Conservation (phyloP, 2,888 invertebrate species). For the Drosophila stalkeri region DNA sequence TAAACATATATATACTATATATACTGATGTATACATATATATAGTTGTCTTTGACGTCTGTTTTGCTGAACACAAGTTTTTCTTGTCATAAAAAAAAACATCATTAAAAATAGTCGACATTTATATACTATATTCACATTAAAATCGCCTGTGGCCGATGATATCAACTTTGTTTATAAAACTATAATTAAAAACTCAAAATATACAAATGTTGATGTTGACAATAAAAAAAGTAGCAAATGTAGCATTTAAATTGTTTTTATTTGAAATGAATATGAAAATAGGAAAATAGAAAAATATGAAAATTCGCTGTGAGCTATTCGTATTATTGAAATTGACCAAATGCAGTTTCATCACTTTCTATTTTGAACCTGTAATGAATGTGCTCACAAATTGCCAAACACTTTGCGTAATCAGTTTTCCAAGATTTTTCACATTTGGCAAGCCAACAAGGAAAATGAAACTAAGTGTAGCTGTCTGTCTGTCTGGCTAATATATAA, state of each 20-base stretch:
- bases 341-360: conserved; percentile 49
- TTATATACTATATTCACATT: conserved; percentile 7
- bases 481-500: conserved; percentile 10
- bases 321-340: conserved; percentile 2
- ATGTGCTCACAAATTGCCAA: conserved; percentile 33
- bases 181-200: conserved; percentile 16
- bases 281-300: neutral
- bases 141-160: conserved; percentile 27
- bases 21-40: neutral
- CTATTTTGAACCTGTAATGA: conserved; percentile 54
- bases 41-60: neutral
- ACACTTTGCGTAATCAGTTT: conserved; percentile 26
- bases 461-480: neutral
- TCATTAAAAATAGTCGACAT: conserved; percentile 34
- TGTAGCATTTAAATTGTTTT: conserved; percentile 29
- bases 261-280: neutral
- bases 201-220: conserved; percentile 25
- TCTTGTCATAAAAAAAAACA: conserved; percentile 24
- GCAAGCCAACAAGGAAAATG: conserved; percentile 37
- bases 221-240: conserved; percentile 48
- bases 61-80: conserved; percentile 3
- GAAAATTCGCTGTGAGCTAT: neutral
- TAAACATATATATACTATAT: neutral
- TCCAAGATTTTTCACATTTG: conserved; percentile 26
- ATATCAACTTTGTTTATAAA: conserved; percentile 51